These are phyloP conservation scores for Hyles vespertilio DNA, from an alignment of 1,140 invertebrate species.

Conservation along the genomic window DNA sequence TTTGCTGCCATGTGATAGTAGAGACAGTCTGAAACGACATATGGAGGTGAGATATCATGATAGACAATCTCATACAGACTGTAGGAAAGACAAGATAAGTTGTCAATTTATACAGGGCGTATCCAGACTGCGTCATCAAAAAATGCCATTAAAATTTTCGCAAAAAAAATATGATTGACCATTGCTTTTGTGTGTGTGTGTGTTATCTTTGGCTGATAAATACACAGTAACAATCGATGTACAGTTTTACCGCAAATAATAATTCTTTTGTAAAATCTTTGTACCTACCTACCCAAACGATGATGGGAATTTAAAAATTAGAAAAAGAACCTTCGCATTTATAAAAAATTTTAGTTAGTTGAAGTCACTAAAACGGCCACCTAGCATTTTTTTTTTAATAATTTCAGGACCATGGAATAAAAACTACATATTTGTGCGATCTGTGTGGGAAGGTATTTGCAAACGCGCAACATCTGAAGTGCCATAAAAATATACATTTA, in stretches of 20 bases:
- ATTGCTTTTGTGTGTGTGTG: no score
- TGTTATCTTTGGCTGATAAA: no score
- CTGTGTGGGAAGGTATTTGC: constrained; percentile 45
- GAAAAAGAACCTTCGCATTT: neutral
- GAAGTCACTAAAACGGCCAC: neutral
- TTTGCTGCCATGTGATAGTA: constrained; percentile 33
- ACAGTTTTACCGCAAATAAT: no score
- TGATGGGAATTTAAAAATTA: neutral
- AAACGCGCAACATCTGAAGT: constrained; percentile 23
- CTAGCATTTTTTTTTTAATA: constrained; percentile 6
- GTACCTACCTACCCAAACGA: no score
- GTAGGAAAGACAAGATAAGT: neutral
- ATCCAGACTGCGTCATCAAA: neutral
- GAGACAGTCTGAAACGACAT: constrained; percentile 38
- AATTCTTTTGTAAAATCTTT: constrained; percentile 1
- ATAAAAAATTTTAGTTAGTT: neutral
- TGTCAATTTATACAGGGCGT: neutral
- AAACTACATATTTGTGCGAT: constrained; percentile 38
- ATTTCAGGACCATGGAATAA: constrained; percentile 41
- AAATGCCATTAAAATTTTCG: no score
- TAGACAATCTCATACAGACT: neutral
- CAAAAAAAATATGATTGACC: no score
- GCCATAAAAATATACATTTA: constrained; percentile 35
- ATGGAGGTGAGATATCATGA: constrained; percentile 34
- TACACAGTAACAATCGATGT: no score